Evolutionary conservation across 2,113 vertebrate genomes (phyloP).

Genomic region (Girardinichthys multiradiatus): DNA sequence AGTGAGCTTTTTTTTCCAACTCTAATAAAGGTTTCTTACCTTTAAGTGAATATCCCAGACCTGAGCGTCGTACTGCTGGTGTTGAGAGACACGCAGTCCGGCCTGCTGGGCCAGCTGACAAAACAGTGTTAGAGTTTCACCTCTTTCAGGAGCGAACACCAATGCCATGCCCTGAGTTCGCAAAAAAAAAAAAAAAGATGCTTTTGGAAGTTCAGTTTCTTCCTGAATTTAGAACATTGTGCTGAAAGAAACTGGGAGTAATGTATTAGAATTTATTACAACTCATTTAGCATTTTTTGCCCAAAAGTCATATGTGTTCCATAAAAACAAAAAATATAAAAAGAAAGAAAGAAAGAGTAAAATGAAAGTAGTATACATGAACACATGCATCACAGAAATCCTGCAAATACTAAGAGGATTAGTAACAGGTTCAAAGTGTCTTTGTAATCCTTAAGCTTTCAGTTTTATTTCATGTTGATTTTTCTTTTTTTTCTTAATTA

Average conservation of each 20-base stretch:
- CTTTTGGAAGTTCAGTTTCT: too few relatives aligned
- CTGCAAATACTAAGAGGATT: conserved; percentile 79
- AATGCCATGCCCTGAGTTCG: conserved; percentile 87
- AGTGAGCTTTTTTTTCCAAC: neutral
- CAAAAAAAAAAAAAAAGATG: neutral
- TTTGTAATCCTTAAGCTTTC: conserved; percentile 83
- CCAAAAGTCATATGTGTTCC: too few relatives aligned
- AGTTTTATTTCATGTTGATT: conserved; percentile 78
- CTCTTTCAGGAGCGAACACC: conserved; percentile 92
- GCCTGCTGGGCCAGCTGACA: conserved; percentile 90
- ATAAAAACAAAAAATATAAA: too few relatives aligned
- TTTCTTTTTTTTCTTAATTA: conserved; percentile 79
- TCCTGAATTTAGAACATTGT: too few relatives aligned
- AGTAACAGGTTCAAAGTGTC: conserved; percentile 81
- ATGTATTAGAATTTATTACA: too few relatives aligned
- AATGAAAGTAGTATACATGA: conserved; percentile 43
- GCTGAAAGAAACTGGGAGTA: too few relatives aligned
- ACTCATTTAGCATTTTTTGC: too few relatives aligned
- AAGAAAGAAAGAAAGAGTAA: conserved; percentile 9
- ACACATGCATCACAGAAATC: conserved; percentile 18
- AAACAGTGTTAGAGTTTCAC: conserved; percentile 92
- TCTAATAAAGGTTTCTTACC: conserved; percentile 79
- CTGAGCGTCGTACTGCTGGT: conserved; percentile 94
- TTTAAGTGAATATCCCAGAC: conserved; percentile 95
- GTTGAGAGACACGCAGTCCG: conserved; percentile 89